Evolutionary conservation across 2,113 vertebrate species (phyloP).

Genomic region (Oncorhynchus nerka): DNA sequence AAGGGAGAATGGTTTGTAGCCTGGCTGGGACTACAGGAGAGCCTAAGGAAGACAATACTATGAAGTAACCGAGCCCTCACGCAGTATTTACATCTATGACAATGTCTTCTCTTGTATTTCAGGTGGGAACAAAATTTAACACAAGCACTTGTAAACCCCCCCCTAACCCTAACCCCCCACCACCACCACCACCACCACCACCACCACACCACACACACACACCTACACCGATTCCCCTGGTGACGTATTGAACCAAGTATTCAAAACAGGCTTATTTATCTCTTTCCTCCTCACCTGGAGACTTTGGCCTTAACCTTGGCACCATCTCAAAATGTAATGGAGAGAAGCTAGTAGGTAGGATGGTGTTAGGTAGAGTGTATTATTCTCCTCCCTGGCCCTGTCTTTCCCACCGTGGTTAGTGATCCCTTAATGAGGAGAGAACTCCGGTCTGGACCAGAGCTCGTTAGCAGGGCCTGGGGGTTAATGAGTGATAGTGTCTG

Average conservation of each 20-base stretch:
- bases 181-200: no score
- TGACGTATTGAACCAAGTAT: conserved; percentile 26
- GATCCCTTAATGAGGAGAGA: conserved; percentile 62
- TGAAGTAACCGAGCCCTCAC: not conserved
- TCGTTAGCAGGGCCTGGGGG: conserved; percentile 55
- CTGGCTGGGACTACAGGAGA: conserved; percentile 24
- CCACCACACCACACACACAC: no score
- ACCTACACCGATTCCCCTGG: not conserved
- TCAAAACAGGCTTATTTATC: conserved; percentile 51
- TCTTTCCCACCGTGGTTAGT: conserved; percentile 38
- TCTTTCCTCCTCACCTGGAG: conserved; percentile 35
- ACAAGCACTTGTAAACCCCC: conserved; percentile 4
- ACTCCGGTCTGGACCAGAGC: conserved; percentile 35
- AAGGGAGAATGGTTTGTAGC: conserved; percentile 32
- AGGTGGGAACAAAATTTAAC: conserved; percentile 5
- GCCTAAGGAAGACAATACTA: conserved; percentile 8
- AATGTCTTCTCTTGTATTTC: not conserved
- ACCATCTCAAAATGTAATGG: conserved; percentile 45
- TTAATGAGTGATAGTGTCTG: conserved; percentile 60
- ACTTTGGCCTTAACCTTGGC: conserved; percentile 36
- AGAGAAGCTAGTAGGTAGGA: not conserved
- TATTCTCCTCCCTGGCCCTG: conserved; percentile 25
- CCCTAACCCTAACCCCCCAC: no score
- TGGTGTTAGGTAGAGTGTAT: conserved; percentile 36
- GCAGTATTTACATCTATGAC: not conserved